These are phyloP conservation scores for Tretioscincus oriximinensis DNA, from an alignment of 2,113 vertebrate species.

Conservation along the genomic window DNA sequence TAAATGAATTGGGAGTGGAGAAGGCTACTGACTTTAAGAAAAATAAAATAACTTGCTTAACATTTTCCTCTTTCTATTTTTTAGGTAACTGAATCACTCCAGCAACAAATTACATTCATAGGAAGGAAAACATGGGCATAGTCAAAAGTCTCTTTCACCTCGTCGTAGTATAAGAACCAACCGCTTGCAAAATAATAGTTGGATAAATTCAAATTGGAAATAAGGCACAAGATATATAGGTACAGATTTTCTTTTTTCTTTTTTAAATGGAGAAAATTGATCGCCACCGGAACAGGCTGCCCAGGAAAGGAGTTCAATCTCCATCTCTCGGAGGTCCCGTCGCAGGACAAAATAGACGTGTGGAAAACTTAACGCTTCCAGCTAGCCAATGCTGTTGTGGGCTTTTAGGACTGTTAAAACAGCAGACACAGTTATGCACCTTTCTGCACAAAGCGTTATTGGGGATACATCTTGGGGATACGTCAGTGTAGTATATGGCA, in stretches of 20 bases:
- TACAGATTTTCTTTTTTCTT: neutral
- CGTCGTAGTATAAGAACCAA: conserved; percentile 5
- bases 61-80: neutral
- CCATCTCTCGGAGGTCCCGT: neutral
- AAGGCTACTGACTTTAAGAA: neutral
- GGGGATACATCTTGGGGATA: too few species aligned
- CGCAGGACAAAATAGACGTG: neutral
- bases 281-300: neutral
- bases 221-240: conserved; percentile 23
- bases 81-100: neutral
- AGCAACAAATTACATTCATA: neutral
- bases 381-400: neutral
- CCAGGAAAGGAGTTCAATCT: neutral
- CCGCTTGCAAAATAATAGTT: neutral
- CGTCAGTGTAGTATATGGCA: too few species aligned
- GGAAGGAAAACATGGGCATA: neutral
- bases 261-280: neutral
- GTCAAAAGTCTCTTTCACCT: neutral
- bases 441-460: too few species aligned
- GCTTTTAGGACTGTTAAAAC: neutral
- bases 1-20: neutral
- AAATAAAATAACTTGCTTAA: too few species aligned
- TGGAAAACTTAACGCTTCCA: neutral
- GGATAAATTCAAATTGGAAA: conserved; percentile 23
- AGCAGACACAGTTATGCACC: neutral